These are phyloP conservation scores for Tetranychus truncatus DNA, from an alignment of 2,888 invertebrate genomes.

Conservation along the genomic window DNA sequence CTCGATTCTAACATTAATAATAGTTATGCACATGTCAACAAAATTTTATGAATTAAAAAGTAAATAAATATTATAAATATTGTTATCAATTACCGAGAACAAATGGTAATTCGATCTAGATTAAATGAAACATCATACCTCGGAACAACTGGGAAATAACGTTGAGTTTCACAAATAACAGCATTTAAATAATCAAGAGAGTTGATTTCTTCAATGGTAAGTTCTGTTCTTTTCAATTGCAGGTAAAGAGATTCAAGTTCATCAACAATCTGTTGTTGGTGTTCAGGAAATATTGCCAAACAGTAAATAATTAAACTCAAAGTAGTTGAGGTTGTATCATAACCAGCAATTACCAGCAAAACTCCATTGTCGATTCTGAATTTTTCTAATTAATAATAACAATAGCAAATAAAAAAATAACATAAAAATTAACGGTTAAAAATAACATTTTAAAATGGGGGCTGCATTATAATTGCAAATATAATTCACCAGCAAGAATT, in stretches of 20 bases:
- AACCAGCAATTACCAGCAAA: slow-evolving; percentile 15
- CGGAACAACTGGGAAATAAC: slow-evolving; percentile 10
- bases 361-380: neutral
- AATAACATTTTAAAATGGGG: too few relatives aligned
- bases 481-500: too few relatives aligned
- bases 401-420: neutral
- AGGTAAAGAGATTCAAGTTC: slow-evolving; percentile 4
- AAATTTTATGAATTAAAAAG: neutral
- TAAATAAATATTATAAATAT: neutral
- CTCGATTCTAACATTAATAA: neutral
- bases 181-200: slow-evolving; percentile 13
- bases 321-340: slow-evolving; percentile 18
- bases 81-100: neutral
- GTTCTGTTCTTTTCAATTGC: neutral
- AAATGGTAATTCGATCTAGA: neutral
- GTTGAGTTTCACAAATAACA: slow-evolving; percentile 11
- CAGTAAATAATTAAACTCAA: slow-evolving; percentile 9
- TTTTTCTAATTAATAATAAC: neutral
- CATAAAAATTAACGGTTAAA: too few relatives aligned
- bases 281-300: slow-evolving; percentile 12
- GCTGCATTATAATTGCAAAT: too few relatives aligned
- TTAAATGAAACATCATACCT: slow-evolving; percentile 2
- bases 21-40: too few relatives aligned
- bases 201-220: slow-evolving; percentile 11
- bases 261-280: slow-evolving; percentile 8